Evolutionary conservation across 2,888 invertebrate genomes (phyloP), one percentile per base, ranked within the genome.

Genomic region (Rhodophaea formosa): DNA sequence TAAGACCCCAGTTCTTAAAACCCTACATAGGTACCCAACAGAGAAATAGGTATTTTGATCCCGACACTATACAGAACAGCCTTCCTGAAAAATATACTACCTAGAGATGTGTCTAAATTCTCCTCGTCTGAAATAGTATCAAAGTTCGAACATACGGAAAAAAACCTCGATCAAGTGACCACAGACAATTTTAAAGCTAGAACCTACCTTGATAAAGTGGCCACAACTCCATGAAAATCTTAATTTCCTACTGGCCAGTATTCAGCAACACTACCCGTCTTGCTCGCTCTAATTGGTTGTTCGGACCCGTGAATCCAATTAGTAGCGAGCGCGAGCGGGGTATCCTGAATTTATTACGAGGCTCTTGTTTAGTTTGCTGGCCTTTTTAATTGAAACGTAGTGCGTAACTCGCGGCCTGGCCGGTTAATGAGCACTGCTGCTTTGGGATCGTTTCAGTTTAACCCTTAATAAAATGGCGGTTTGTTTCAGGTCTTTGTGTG

Each of bases 301-400:
- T 75, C 75, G 79, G 74, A 77, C 80, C 84, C 77, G 76, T 70
- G 79, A 84, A 84, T 86, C 88, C 88, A 88, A 88, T 88, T 88
- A 88, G 80, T 73, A 72, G 23, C 23, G 69, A 59, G 74, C 70
- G 70, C 74, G 75, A 73, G 73, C 75, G 77, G 75, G 47, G 75
- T 74, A 72, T 75, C 74, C 75, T 83, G 83, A 84, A 87, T 86
- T 86, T 88, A 86, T 85, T 83, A 84, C 79, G 75, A 68, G 71
- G 75, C 75, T 79, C 78, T 82, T 84, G 81, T 85, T 86, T 83
- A 85, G 84, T 84, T 80, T 76, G 79, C 72, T 70, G 71, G 75
- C 70, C 76, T 80, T 83, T 85, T 81, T 82, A 86, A 87, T 87
- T 87, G 86, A 87, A 87, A 87, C 75, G 81, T 83, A 82, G 80